Evolutionary conservation across 2,888 invertebrate genomes (phyloP), one percentile per base, ranked within the genome.

Genomic region (Zygogramma bicolorata): DNA sequence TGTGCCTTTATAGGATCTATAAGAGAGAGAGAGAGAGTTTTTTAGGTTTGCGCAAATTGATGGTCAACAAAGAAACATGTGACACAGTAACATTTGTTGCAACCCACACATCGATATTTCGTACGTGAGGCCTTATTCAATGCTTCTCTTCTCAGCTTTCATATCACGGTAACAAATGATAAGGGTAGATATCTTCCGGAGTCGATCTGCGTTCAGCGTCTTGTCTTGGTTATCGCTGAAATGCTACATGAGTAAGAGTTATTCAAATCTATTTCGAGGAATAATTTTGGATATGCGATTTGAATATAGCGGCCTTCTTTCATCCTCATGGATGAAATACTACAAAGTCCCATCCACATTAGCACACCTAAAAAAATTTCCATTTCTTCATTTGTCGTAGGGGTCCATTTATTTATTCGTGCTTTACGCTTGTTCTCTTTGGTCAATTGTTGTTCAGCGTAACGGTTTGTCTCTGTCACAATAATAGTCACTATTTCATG

Each of bases 161-260:
- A n/a, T n/a, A n/a, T n/a, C n/a, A n/a, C n/a, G n/a, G n/a, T n/a
- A n/a, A n/a, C n/a, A n/a, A n/a, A n/a, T n/a, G n/a, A n/a, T n/a
- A n/a, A n/a, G n/a, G n/a, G n/a, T n/a, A n/a, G n/a, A n/a, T n/a
- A n/a, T n/a, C n/a, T n/a, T n/a, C n/a, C n/a, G n/a, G n/a, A n/a
- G n/a, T n/a, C n/a, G n/a, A n/a, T n/a, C n/a, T n/a, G n/a, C n/a
- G n/a, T n/a, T n/a, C n/a, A n/a, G n/a, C n/a, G n/a, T n/a, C n/a
- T n/a, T n/a, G n/a, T 58, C 58, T 27, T 58, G 27, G 27, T 58
- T 58, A 58, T 58, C 58, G 27, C 58, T 58, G 27, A 58, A 57
- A 10, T 57, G 57, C 57, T 22, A 57, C 57, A 57, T 57, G 22
- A 22, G 8, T 20, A 57, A 57, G 22, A 57, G 57, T 20, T 20